Evolutionary conservation across 1,140 invertebrate genomes (phyloP).

Genomic region (Drosophila kurseongensis): DNA sequence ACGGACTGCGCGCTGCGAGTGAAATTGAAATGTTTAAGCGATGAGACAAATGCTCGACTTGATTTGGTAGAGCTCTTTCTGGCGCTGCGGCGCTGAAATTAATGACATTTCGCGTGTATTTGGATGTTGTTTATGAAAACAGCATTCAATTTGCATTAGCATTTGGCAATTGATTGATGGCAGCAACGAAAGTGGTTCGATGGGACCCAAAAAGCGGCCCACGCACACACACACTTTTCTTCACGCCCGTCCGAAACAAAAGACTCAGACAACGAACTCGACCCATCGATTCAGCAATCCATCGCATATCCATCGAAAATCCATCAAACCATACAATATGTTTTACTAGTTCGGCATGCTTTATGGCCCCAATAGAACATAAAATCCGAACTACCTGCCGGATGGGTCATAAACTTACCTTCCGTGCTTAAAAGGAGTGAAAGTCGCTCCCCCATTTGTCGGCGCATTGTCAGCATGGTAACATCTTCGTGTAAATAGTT

Average conservation of each 20-base stretch:
- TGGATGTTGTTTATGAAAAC: constrained; percentile 82
- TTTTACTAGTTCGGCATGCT: constrained; percentile 19
- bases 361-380: constrained; percentile 76
- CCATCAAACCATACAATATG: constrained; percentile 21
- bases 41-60: constrained; percentile 80
- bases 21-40: constrained; percentile 82
- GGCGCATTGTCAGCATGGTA: constrained; percentile 46
- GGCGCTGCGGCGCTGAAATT: constrained; percentile 56
- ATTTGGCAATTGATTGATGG: constrained; percentile 75
- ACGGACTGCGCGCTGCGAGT: constrained; percentile 52
- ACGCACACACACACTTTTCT: constrained; percentile 19
- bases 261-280: constrained; percentile 72
- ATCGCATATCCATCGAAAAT: background rate
- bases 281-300: constrained; percentile 6
- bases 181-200: constrained; percentile 38
- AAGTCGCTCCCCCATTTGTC: constrained; percentile 46
- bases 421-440: constrained; percentile 41
- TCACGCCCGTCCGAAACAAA: constrained; percentile 60
- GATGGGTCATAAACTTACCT: constrained; percentile 46
- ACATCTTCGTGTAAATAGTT: constrained; percentile 55
- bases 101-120: constrained; percentile 77
- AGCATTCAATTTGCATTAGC: constrained; percentile 78
- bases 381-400: constrained; percentile 41
- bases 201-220: constrained; percentile 31
- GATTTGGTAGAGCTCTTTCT: constrained; percentile 54